Conservation (phyloP, 2,797 vertebrate species). For the Champsocephalus gunnari region DNA sequence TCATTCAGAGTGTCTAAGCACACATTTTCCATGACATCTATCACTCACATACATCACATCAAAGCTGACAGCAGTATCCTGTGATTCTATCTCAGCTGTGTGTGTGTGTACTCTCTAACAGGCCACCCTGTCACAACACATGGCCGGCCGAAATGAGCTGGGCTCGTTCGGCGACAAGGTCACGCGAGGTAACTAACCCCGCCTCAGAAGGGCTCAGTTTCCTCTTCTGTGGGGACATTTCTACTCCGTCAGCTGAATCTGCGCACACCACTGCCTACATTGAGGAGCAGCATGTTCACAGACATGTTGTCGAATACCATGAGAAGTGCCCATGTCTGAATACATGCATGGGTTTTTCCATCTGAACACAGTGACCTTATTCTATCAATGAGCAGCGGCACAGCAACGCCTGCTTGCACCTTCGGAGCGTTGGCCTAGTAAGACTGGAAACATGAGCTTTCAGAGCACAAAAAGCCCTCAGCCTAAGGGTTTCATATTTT, state of each 20-base stretch:
- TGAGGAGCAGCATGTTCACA: constrained; percentile 33
- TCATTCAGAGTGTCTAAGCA: neutral
- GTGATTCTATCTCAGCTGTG: constrained; percentile 32
- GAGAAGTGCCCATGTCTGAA: constrained; percentile 6
- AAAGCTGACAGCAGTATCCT: constrained; percentile 19
- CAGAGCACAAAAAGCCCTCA: neutral
- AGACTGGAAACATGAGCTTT: constrained; percentile 4
- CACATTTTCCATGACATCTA: constrained; percentile 10
- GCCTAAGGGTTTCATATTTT: constrained; percentile 2
- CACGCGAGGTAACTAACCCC: constrained; percentile 42
- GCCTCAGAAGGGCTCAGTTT: constrained; percentile 58
- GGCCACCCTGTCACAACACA: constrained; percentile 37
- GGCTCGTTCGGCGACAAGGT: constrained; percentile 61
- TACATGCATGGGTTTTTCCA: constrained; percentile 4
- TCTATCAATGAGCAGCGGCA: constrained; percentile 13
- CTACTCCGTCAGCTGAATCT: constrained; percentile 67
- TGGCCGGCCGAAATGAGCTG: constrained; percentile 37
- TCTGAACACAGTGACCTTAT: constrained; percentile 35
- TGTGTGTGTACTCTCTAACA: constrained; percentile 14
- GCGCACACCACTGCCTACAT: constrained; percentile 34
- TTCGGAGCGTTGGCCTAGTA: neutral
- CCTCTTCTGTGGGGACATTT: constrained; percentile 63
- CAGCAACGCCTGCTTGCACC: constrained; percentile 1
- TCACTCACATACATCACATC: constrained; percentile 10
- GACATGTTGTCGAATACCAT: constrained; percentile 13